A percentile compares a stretch with the other conserved stretches of the same genome.
phyloP scores from a whole-genome alignment of 30 jellyfish, hydroid and myxozoan genomes.

The Aurelia aurita complex sp. Pacific region DNA sequence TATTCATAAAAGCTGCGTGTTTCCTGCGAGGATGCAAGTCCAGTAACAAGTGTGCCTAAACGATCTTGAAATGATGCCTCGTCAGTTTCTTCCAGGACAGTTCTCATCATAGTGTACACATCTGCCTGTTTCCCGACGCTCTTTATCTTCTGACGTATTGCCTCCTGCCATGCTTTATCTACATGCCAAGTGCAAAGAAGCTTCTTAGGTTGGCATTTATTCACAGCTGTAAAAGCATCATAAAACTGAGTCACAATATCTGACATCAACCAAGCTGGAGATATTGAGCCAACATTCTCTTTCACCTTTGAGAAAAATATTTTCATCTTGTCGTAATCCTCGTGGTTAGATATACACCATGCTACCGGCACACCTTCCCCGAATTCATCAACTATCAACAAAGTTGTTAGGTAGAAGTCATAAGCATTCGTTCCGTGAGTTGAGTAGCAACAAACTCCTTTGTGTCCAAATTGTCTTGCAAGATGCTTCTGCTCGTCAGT shows the following conservation, averaged over 20 bases:
- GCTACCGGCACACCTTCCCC: not conserved
- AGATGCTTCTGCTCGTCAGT: slow-evolving; percentile 6
- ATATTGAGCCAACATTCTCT: not conserved
- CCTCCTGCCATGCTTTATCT: too few species aligned
- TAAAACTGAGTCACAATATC: not conserved
- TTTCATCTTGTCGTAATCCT: not conserved
- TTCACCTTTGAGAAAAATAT: slow-evolving; percentile 7
- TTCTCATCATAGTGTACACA: too few species aligned
- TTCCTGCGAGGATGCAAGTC: too few species aligned
- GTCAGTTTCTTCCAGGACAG: too few species aligned
- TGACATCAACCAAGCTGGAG: slow-evolving; percentile 15
- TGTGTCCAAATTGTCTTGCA: not conserved
- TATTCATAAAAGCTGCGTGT: too few species aligned
- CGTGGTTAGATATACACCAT: not conserved
- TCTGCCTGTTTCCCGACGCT: too few species aligned
- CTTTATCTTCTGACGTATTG: too few species aligned
- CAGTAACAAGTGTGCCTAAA: too few species aligned
- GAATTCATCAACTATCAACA: not conserved
- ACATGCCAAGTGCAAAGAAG: not conserved
- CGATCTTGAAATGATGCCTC: too few species aligned
- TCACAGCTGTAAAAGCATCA: slow-evolving; percentile 10
- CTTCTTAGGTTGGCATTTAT: not conserved
- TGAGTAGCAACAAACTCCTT: not conserved
- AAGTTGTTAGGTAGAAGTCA: not conserved
- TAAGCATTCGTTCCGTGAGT: not conserved